A percentile compares a stretch with the other conserved stretches of the same genome.
phyloP scores from a whole-genome alignment of 2,113 vertebrate genomes.

The Sitta europaea region DNA sequence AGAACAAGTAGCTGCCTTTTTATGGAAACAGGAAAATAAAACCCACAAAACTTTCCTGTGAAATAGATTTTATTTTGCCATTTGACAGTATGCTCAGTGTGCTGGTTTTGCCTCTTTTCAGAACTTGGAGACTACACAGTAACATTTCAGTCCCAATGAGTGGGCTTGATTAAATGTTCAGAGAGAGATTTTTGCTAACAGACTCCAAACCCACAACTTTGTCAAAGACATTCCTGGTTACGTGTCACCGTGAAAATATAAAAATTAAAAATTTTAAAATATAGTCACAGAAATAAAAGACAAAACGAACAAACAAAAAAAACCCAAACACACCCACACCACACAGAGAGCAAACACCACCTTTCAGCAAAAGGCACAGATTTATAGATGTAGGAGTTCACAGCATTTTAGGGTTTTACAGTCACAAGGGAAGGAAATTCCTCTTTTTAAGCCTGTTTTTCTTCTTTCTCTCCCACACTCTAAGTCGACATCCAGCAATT shows the following conservation, averaged over 20 bases:
- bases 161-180: slow-evolving; percentile 31
- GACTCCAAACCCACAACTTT: neutral
- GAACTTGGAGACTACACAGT: neutral
- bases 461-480: neutral
- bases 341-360: neutral
- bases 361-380: neutral
- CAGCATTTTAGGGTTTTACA: neutral
- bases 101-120: neutral
- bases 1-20: neutral
- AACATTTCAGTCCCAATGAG: neutral
- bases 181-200: neutral
- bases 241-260: neutral
- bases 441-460: neutral
- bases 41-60: rapidly evolving
- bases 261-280: neutral
- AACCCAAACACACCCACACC: neutral
- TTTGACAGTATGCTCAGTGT: neutral
- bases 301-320: neutral
- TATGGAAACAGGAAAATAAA: neutral
- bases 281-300: neutral
- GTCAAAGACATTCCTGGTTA: neutral
- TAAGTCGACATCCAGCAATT: neutral
- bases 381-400: neutral
- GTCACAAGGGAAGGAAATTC: neutral
- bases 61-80: neutral